phyloP scores from a whole-genome alignment of 1,140 invertebrate species.

The Teleogryllus occipitalis region DNA sequence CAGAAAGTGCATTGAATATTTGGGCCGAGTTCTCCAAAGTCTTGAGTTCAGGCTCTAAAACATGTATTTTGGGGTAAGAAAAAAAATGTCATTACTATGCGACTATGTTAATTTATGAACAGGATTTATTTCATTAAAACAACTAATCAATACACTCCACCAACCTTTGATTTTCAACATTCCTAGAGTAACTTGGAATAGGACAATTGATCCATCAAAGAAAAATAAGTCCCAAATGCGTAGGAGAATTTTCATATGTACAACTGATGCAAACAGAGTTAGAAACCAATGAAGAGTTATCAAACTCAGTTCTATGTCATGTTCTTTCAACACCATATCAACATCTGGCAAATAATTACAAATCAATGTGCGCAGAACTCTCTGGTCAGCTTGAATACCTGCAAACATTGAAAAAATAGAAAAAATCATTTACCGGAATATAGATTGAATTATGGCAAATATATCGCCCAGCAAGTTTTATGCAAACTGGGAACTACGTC shows the following conservation, averaged over 20 bases:
- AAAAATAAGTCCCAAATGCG: constrained; percentile 97
- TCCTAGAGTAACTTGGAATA: constrained; percentile 93
- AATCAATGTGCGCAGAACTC: constrained; percentile 84
- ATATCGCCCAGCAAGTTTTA: no score
- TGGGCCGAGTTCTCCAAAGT: constrained; percentile 86
- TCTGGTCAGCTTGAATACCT: constrained; percentile 87
- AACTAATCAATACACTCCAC: neutral
- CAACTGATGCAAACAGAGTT: constrained; percentile 94
- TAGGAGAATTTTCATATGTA: constrained; percentile 93
- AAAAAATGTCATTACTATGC: constrained; percentile 7
- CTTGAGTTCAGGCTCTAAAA: constrained; percentile 66
- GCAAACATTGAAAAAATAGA: constrained; percentile 22
- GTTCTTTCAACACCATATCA: constrained; percentile 79
- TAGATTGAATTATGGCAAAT: neutral
- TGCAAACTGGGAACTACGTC: no score
- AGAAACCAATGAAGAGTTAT: constrained; percentile 98
- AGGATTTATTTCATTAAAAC: neutral
- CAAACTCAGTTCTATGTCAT: constrained; percentile 92
- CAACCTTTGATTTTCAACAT: constrained; percentile 86
- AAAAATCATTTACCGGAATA: neutral
- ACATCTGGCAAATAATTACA: constrained; percentile 83
- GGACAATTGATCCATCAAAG: constrained; percentile 84
- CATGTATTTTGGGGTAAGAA: neutral
- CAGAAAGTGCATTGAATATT: constrained; percentile 93
- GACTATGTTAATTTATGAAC: neutral